Evolutionary conservation across 2,888 invertebrate genomes (phyloP), one percentile per base, ranked within the genome.

Genomic region (Tenthredo amoena): DNA sequence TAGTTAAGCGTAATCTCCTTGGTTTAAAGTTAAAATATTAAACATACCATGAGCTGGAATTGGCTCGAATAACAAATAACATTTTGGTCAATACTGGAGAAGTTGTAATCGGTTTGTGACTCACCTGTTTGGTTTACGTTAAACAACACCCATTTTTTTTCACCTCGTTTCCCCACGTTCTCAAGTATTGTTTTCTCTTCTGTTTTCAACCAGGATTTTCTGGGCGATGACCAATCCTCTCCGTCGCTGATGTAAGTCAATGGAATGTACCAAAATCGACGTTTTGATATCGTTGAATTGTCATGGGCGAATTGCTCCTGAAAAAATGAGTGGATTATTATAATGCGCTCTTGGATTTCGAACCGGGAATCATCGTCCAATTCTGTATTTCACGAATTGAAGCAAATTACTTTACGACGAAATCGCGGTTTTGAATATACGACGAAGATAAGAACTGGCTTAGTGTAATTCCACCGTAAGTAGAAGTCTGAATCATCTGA

Each of bases 111-210:
- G 5, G 74, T 43, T 74, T 31, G 34, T 47, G 31, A 85, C 84
- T 84, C 76, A 92, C 92, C 92, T 18, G 88, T 89, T 87, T 89
- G 89, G 34, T 91, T 89, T 26, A 92, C 87, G 85, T 92, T 92
- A 31, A 92, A 90, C 12, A 92, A 86, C 21, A 92, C 83, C 92
- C 92, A 92, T 18, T 90, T 89, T 43, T 88, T 88, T 72, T 87
- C 87, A 7, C 86, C 85, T 2, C 15, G 40, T 37, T 12, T 43
- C 9, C 43, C 87, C 50, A 89, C 31, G 15, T 88, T 85, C 6
- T 87, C 84, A 34, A 90, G 21, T 0, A 43, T 85, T 10, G 87
- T 86, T 65, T 91, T 90, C 10, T 84, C 86, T 47, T 89, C 86
- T 65, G 88, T 83, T 76, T 88, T 89, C 1, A 92, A 86, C 92